Evolutionary conservation across 2,797 vertebrate genomes (phyloP), one percentile per base, ranked within the genome.

Genomic region (Cephalopachus bancanus): DNA sequence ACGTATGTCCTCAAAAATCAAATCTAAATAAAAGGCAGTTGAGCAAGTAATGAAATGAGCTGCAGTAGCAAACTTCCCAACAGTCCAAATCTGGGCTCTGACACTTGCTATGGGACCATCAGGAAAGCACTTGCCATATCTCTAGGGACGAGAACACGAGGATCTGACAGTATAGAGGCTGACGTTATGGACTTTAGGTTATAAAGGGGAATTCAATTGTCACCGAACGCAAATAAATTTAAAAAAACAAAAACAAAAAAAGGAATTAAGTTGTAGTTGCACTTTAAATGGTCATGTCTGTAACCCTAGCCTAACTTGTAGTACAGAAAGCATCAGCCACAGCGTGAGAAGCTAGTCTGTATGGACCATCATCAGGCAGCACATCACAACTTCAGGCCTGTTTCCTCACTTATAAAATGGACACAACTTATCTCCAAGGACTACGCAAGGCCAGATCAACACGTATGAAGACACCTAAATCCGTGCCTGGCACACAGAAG

Each of bases 331-430:
- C 14, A 17, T 22, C 64, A 30, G 71, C 72, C 75, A 67, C 64
- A 4, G n/a, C 11, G 88, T 0, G 57, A 55, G 26, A 81, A 57
- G 64, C 51, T 74, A 11, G 51, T 15, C 1, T 15, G 55, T 2
- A 15, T 0, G 16, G 1, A 10, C 75, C 92, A 8, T 16, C 92
- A 1, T 8, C 15, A 10, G 20, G 5, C 64, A 28, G 86, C 67
- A 37, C 55, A 10, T 0, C 69, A 15, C 85, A 81, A 87, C 90
- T 84, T 49, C 76, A 9, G 74, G 90, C 75, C 93, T 96, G 93
- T 72, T 60, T 89, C 93, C 69, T 11, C 87, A 7, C 53, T 51
- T 57, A 84, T 3, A 53, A 80, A 64, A 69, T 1, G 67, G 9
- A 59, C 49, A 59, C 49, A 57, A 72, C 69, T 10, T 10, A 12